phyloP scores from a whole-genome alignment of 2,888 invertebrate species.

The Catocala fraxini region DNA sequence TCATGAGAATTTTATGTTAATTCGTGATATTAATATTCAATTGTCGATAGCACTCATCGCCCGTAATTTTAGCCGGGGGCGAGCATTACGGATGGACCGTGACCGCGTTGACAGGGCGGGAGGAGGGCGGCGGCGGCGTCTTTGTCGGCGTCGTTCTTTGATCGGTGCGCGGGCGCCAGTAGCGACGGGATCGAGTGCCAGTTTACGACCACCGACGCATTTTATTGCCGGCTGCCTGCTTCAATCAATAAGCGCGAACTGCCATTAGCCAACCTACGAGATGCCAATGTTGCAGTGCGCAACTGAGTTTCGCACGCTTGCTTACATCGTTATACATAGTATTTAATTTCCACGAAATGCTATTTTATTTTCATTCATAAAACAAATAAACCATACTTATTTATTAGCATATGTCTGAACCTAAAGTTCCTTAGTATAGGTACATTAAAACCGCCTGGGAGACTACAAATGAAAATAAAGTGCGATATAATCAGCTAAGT shows the following conservation, averaged over 20 bases:
- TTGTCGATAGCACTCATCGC: conserved; percentile 77
- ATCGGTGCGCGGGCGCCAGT: conserved; percentile 79
- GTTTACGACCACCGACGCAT: conserved; percentile 81
- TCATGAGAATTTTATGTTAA: conserved; percentile 74
- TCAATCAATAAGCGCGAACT: conserved; percentile 73
- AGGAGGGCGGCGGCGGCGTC: conserved; percentile 66
- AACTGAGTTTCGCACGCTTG: conserved; percentile 59
- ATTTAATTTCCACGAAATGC: conserved; percentile 39
- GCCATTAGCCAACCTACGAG: conserved; percentile 64
- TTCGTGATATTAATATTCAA: conserved; percentile 74
- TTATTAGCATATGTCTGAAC: no score
- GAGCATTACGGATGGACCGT: conserved; percentile 74
- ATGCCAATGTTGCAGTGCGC: conserved; percentile 51
- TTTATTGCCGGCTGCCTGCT: conserved; percentile 78
- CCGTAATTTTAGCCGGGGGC: conserved; percentile 78
- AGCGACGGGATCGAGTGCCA: conserved; percentile 73
- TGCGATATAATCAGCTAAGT: conserved; percentile 11
- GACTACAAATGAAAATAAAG: conserved; percentile 26
- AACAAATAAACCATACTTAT: conserved; percentile 11
- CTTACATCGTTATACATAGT: conserved; percentile 46
- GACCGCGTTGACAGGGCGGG: conserved; percentile 83
- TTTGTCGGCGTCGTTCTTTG: conserved; percentile 81
- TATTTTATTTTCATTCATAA: conserved; percentile 14
- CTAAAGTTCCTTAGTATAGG: no score
- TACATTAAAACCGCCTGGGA: no score